A percentile compares a stretch with the other conserved stretches of the same genome.
Evolutionary conservation across 2,797 vertebrate species (phyloP).

Genomic region (Octomys mimax): DNA sequence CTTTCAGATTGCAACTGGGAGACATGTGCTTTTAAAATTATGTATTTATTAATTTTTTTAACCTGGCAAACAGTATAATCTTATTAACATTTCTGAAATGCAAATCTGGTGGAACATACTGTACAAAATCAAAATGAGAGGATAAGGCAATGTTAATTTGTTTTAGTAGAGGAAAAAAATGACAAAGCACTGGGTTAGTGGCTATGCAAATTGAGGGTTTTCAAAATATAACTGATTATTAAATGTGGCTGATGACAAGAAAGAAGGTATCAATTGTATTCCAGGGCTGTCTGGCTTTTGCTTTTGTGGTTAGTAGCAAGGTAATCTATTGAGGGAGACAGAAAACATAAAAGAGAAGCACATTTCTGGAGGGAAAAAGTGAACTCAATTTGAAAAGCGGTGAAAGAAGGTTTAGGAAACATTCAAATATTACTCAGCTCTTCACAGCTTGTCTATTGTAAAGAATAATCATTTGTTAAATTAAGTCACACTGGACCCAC

Average conservation of each 20-base stretch:
- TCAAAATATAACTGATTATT: slow-evolving; percentile 23
- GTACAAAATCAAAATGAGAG: slow-evolving; percentile 11
- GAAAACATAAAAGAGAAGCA: neutral
- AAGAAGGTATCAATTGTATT: neutral
- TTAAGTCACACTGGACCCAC: neutral
- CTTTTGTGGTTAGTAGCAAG: slow-evolving; percentile 14
- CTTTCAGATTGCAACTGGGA: neutral
- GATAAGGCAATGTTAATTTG: neutral
- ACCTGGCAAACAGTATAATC: neutral
- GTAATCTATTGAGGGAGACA: neutral
- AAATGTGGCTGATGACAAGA: neutral
- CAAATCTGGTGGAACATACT: neutral
- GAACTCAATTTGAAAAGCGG: neutral
- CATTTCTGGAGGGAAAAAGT: neutral
- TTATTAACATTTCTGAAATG: neutral
- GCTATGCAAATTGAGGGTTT: neutral
- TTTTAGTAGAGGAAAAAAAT: neutral
- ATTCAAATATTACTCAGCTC: neutral
- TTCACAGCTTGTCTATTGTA: neutral
- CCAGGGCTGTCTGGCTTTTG: neutral
- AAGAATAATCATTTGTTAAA: neutral
- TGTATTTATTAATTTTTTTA: neutral
- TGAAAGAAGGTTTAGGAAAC: slow-evolving; percentile 24
- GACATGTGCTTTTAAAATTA: neutral
- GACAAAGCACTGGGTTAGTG: neutral